These are phyloP conservation scores for Elegia similella DNA, from an alignment of 2,888 invertebrate species.

Conservation along the genomic window DNA sequence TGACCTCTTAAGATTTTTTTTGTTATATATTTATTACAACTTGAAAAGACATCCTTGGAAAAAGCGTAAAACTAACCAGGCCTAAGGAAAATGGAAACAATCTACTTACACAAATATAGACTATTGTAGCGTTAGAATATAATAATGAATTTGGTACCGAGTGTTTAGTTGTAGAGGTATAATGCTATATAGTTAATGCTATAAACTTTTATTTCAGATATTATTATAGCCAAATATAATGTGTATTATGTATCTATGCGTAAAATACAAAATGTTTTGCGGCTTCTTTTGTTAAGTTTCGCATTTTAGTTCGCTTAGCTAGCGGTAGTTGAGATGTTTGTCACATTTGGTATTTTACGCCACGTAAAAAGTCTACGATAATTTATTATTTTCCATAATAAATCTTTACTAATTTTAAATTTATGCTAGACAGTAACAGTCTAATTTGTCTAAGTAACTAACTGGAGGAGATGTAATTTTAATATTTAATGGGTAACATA, in stretches of 20 bases:
- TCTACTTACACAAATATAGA: too few relatives aligned
- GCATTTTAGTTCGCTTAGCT: slow-evolving; percentile 57
- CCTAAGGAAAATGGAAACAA: too few relatives aligned
- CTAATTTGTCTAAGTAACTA: slow-evolving; percentile 39
- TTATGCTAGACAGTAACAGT: slow-evolving; percentile 53
- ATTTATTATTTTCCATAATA: slow-evolving; percentile 18
- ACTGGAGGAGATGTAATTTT: slow-evolving; percentile 27
- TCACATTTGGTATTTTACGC: slow-evolving; percentile 61
- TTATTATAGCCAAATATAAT: slow-evolving; percentile 24
- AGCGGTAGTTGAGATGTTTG: slow-evolving; percentile 31
- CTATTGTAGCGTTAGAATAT: background rate
- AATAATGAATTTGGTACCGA: slow-evolving; percentile 19
- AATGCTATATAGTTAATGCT: slow-evolving; percentile 4
- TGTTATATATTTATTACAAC: too few relatives aligned
- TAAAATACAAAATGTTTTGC: slow-evolving; percentile 59
- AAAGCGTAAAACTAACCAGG: too few relatives aligned
- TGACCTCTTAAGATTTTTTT: too few relatives aligned
- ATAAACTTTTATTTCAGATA: slow-evolving; percentile 3
- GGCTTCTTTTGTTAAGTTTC: slow-evolving; percentile 53
- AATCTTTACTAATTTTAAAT: slow-evolving; percentile 50
- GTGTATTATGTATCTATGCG: slow-evolving; percentile 43
- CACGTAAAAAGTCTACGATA: slow-evolving; percentile 10
- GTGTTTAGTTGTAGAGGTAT: background rate
- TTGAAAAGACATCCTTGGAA: too few relatives aligned
- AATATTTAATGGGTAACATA: background rate